Evolutionary conservation across 2,888 invertebrate genomes (phyloP).

Genomic region (Alviniconcha strummeri): DNA sequence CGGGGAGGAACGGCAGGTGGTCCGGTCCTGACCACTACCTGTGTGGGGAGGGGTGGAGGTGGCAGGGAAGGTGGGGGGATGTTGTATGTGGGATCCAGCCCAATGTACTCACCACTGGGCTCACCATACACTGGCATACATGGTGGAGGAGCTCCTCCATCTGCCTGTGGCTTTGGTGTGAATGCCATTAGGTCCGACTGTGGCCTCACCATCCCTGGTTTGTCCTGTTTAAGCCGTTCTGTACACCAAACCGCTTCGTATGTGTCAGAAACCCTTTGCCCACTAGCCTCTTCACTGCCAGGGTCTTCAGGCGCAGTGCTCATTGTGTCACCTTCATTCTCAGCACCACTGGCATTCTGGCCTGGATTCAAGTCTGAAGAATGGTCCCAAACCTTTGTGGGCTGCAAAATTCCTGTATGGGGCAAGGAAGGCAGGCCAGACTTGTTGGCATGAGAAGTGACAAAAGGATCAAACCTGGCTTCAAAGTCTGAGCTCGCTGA

Average conservation of each 20-base stretch:
- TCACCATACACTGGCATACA: constrained; percentile 8
- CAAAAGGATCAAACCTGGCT: constrained; percentile 27
- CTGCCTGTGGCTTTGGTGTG: constrained; percentile 14
- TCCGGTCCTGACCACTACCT: neutral
- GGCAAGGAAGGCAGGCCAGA: neutral
- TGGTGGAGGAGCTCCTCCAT: neutral
- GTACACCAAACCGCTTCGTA: constrained; percentile 28
- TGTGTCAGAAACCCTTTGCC: neutral
- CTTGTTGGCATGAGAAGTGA: neutral
- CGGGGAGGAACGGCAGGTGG: constrained; percentile 30
- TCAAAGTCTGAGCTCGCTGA: neutral
- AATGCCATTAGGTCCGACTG: constrained; percentile 25
- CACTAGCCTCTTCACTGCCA: neutral
- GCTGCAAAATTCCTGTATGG: constrained; percentile 5
- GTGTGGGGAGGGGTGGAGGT: constrained; percentile 26
- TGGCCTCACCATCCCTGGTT: constrained; percentile 22
- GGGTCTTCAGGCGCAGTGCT: neutral
- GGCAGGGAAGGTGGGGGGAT: constrained; percentile 24
- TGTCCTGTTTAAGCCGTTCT: neutral
- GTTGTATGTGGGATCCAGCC: constrained; percentile 29
- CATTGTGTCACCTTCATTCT: neutral
- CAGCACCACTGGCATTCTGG: neutral
- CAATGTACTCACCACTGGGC: constrained; percentile 25
- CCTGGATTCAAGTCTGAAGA: neutral
- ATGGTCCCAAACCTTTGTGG: constrained; percentile 22